A percentile compares a stretch with the other conserved stretches of the same genome.
phyloP scores from a whole-genome alignment of 2,888 invertebrate genomes.

The Odontomyia ornata region DNA sequence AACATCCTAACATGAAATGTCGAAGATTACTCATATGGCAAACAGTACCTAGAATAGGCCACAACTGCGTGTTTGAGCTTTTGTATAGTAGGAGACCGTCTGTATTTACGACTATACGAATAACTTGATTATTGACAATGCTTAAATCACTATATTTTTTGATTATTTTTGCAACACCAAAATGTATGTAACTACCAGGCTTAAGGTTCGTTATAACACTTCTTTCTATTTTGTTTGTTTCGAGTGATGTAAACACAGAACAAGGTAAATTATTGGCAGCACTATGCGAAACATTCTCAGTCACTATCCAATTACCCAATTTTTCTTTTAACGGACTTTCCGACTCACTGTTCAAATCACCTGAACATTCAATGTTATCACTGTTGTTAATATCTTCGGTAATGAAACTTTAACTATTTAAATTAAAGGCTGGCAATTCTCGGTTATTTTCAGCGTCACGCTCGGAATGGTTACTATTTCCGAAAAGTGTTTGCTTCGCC shows the following conservation, averaged over 20 bases:
- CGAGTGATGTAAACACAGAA: not conserved
- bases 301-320: slow-evolving; percentile 11
- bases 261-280: slow-evolving; percentile 7
- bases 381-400: not conserved
- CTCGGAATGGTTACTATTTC: not conserved
- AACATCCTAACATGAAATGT: slow-evolving; percentile 18
- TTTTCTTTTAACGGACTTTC: not conserved
- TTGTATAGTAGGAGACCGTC: slow-evolving; percentile 17
- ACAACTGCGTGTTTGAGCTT: slow-evolving; percentile 25
- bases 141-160: slow-evolving; percentile 42
- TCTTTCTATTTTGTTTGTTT: slow-evolving; percentile 24
- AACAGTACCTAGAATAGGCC: slow-evolving; percentile 24
- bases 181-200: slow-evolving; percentile 41
- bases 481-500: not conserved
- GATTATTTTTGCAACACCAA: slow-evolving; percentile 41
- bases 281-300: not conserved
- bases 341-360: slow-evolving; percentile 5
- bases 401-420: slow-evolving; percentile 1
- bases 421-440: not conserved
- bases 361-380: not conserved
- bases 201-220: slow-evolving; percentile 25
- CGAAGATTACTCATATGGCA: not conserved
- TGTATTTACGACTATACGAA: slow-evolving; percentile 27
- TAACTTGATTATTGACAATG: slow-evolving; percentile 19
- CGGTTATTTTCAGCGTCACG: not conserved